phyloP scores from a whole-genome alignment of 2,888 invertebrate species.

The Nematopogon swammerdamellus region DNA sequence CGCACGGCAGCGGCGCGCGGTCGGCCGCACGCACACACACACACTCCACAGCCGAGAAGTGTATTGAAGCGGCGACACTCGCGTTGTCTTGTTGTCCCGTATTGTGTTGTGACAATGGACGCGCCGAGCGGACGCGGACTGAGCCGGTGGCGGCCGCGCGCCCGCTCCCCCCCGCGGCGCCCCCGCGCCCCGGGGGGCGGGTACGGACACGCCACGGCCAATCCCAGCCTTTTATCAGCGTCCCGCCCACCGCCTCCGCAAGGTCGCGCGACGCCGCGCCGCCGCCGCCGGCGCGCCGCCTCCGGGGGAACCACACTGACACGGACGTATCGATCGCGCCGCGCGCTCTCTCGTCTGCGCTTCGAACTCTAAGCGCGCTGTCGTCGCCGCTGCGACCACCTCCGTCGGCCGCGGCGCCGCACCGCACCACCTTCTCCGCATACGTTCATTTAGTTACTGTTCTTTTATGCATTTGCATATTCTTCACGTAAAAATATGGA shows the following conservation, averaged over 20 bases:
- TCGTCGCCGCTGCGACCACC: not conserved
- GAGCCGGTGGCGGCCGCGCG: slow-evolving; percentile 18
- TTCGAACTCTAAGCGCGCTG: not conserved
- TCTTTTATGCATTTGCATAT: not conserved
- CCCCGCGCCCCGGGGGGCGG: slow-evolving; percentile 19
- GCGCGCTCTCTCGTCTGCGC: not conserved
- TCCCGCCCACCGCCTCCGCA: slow-evolving; percentile 40
- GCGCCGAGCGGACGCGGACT: slow-evolving; percentile 12
- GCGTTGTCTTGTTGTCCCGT: no score
- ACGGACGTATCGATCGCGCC: not conserved
- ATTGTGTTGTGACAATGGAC: not conserved
- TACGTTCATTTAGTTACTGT: not conserved
- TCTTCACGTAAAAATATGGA: not conserved
- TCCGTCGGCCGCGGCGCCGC: no score
- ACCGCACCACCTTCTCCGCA: no score
- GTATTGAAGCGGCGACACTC: not conserved
- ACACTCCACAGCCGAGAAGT: no score
- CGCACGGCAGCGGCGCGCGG: not conserved
- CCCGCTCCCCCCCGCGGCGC: slow-evolving; percentile 11
- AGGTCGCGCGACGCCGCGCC: slow-evolving; percentile 39
- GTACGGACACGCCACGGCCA: slow-evolving; percentile 27
- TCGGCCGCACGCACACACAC: no score
- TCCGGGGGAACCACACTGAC: slow-evolving; percentile 22
- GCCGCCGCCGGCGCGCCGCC: slow-evolving; percentile 47
- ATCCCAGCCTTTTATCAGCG: slow-evolving; percentile 36